These are phyloP conservation scores for Buphagus erythrorhynchus DNA, from an alignment of 2,797 vertebrate species.

Conservation along the genomic window DNA sequence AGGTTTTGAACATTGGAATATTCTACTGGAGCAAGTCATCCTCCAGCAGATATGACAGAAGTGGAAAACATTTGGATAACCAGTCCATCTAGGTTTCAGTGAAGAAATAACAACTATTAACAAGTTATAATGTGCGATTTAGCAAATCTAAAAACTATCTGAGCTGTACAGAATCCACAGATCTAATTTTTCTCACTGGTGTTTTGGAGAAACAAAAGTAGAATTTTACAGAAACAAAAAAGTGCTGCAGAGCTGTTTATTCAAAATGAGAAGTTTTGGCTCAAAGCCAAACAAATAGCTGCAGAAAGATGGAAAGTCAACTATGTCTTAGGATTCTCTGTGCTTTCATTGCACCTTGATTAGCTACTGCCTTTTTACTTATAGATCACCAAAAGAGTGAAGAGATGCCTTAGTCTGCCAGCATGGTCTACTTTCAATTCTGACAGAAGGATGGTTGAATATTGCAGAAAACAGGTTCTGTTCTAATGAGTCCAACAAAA, in stretches of 20 bases:
- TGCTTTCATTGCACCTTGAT: not conserved
- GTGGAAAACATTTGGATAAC: not conserved
- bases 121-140: not conserved
- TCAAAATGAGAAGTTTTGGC: not conserved
- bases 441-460: not conserved
- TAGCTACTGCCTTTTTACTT: not conserved
- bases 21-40: not conserved
- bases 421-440: not conserved
- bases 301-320: not conserved
- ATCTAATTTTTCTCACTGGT: not conserved
- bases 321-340: not conserved
- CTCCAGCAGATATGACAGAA: not conserved
- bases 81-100: not conserved
- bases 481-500: not conserved
- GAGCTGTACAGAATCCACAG: not conserved
- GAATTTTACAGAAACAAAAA: fast-evolving
- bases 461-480: not conserved
- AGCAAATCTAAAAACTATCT: not conserved
- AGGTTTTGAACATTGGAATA: not conserved
- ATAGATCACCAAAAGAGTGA: not conserved
- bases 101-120: not conserved
- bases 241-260: not conserved
- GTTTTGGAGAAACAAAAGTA: not conserved
- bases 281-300: not conserved
- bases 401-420: not conserved